Base-by-base conservation (phyloP, 1,140 invertebrate species). In the Ceratina calcarata region DNA sequence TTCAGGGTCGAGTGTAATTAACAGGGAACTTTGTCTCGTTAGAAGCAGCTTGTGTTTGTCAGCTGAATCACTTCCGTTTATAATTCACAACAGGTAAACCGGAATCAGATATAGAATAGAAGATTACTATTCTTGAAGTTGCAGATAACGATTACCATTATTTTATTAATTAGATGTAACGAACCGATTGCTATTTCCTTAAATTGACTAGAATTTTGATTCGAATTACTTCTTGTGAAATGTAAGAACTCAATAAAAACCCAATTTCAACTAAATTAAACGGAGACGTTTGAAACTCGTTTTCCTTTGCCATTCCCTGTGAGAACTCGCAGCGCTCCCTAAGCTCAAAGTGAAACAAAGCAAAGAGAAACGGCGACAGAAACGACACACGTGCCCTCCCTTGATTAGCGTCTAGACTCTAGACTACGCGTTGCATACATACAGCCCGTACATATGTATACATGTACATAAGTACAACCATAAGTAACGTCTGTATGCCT, bases 321-420 rank as follows among this genome's bases (percentile, higher is more conserved):
- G 22, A 18, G 24, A n/a, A 49, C 45, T 62, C 45, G 3, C 73
- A 22, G 49, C 51, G 27, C n/a, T 22, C 4, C 24, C 32, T 60
- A 73, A 16, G 20, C 71, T 66, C 62, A 57, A 58, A 75, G 55
- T 22, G 66, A 27, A 27, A 55, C 78, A 55, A 22, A 69, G 8
- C 67, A 22, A 80, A 67, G 37, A 10, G 66, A 75, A 55, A 49
- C 45, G 18, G 57, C 37, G 58, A 79, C 86, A 53, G 32, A 37
- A 37, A 37, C 32, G 32, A 37, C n/a, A 78, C 68, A 66, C 58
- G 62, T 65, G 55, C 71, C 24, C 45, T 84, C 78, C 37, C 77
- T 85, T 83, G 83, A 85, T 85, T 85, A 78, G 67, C 68, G 83
- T 85, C 83, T 85, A 85, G 83, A 85, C 32, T 37, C 32, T 37